A percentile compares a stretch with the other conserved stretches of the same genome.
Conservation (phyloP, 2,888 invertebrate genomes). For the Cataglyphis livida region DNA sequence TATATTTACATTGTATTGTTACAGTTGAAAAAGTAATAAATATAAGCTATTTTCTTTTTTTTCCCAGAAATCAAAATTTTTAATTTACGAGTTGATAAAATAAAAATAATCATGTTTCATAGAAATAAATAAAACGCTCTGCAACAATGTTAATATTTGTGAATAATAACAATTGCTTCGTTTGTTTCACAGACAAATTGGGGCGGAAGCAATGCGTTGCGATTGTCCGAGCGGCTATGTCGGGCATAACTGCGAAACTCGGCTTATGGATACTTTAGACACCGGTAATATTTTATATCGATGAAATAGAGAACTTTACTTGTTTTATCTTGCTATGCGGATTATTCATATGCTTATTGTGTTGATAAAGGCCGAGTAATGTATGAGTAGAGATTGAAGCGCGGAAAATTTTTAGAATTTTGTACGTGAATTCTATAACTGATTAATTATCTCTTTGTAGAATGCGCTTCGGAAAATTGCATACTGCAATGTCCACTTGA, state of each 20-base stretch:
- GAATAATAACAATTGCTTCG: conserved; percentile 55
- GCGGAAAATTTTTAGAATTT: neutral
- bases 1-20: neutral
- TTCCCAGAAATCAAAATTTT: neutral
- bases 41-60: neutral
- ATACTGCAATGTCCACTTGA: conserved; percentile 86
- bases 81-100: neutral
- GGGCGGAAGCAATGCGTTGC: conserved; percentile 91
- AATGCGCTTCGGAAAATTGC: conserved; percentile 85
- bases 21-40: neutral
- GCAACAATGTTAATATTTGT: neutral
- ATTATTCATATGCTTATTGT: conserved; percentile 6
- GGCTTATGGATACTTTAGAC: conserved; percentile 84
- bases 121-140: neutral
- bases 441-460: conserved; percentile 78
- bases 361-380: neutral
- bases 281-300: conserved; percentile 68
- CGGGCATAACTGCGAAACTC: conserved; percentile 90
- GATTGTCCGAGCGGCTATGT: conserved; percentile 90
- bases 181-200: conserved; percentile 89
- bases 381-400: neutral
- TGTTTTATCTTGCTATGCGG: neutral
- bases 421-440: neutral
- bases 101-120: neutral
- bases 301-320: neutral